Evolutionary conservation across 2,888 invertebrate genomes (phyloP), one percentile per base, ranked within the genome.

Genomic region (Drosophila hawaiiensis): DNA sequence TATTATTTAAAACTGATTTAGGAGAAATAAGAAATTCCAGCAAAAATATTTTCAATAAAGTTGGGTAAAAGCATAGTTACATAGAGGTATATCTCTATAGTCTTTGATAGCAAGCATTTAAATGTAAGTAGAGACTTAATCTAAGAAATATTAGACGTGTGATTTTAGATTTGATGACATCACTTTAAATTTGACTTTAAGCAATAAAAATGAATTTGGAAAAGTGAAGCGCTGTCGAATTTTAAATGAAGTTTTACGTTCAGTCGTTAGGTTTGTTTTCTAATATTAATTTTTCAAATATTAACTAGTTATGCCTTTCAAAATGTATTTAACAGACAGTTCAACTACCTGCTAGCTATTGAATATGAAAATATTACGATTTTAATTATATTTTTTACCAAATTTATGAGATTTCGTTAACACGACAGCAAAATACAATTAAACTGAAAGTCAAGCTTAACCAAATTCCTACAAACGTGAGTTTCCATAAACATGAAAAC

Each of bases 391-490:
- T 28, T 37, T 54, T 54, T 25, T 25, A 16, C 9, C 4, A 47
- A 47, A 16, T 47, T 22, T 9, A 16, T 47, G 31, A 7, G 12
- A 41, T 41, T n/a, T 56, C 16, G 29, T 41, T 56, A 29, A 22
- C 58, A 31, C 16, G 29, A 41, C 41, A 28, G 14, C 19, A 37
- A 56, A 29, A 39, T 39, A 39, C 39, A 56, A 41, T 39, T 56
- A n/a, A 39, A 28, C 19, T 25, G 14, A 22, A 59, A 59, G 41
- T 19, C 31, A 31, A 16, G 6, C 22, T 10, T 35, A 35, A 37
- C 7, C 37, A 37, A 37, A 55, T 55, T 19, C 25, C 37, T 28
- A 19, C 55, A 37, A 55, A 12, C 37, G n/a, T 55, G 37, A n/a
- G 29, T 39, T 39, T 56, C 39, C 22, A 58, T 29, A 19, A 33